Evolutionary conservation across 2,797 vertebrate genomes (phyloP).

Genomic region (Tiaroga cobitis): DNA sequence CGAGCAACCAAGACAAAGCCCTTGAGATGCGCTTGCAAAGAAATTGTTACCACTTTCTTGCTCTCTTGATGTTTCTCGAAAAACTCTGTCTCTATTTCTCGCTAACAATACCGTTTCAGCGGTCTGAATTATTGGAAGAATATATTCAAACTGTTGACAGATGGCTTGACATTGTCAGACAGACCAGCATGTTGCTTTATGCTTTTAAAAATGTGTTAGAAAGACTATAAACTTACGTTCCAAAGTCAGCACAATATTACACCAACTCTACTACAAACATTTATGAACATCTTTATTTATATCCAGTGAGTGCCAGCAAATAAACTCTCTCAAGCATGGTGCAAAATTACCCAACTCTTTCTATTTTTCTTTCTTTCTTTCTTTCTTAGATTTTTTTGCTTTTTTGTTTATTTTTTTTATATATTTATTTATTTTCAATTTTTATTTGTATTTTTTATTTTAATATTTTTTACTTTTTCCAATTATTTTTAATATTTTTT

Average conservation of each 20-base stretch:
- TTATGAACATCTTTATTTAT: neutral
- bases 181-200: neutral
- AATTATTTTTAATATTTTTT: too few species aligned
- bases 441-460: too few species aligned
- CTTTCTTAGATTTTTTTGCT: too few species aligned
- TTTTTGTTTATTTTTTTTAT: too few species aligned
- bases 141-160: neutral
- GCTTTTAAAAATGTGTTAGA: neutral
- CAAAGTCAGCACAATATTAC: neutral
- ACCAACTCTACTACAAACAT: neutral
- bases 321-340: neutral
- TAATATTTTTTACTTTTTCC: too few species aligned
- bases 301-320: neutral
- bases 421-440: too few species aligned
- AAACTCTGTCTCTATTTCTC: neutral
- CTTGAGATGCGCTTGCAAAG: slow-evolving; percentile 26
- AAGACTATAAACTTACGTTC: neutral
- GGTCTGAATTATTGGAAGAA: neutral
- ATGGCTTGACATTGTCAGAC: neutral
- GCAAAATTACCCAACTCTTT: too few species aligned
- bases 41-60: slow-evolving; percentile 20
- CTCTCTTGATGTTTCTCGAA: slow-evolving; percentile 22
- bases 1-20: slow-evolving; percentile 20
- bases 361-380: neutral
- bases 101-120: neutral